Evolutionary conservation across 2,888 invertebrate genomes (phyloP), one percentile per base, ranked within the genome.

Genomic region (Elgonia sp.): DNA sequence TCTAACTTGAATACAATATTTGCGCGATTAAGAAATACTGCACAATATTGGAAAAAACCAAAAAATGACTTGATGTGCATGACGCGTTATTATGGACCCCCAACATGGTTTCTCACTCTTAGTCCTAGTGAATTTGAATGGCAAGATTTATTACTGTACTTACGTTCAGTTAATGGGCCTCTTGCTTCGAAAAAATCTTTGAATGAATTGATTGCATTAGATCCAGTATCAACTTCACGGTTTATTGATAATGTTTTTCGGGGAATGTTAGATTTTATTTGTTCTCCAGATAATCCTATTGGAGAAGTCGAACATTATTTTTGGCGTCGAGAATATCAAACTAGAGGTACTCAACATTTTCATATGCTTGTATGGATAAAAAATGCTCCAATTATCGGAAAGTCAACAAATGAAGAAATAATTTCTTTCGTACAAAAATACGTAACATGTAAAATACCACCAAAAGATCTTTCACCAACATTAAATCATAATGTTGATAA

Each of bases 1-100:
- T 75, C 62, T 14, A 79, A 91, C 70, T 63, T 89, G 21, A 89
- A 40, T 16, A 88, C 90, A 29, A 86, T 90, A 57, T 90, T 90
- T 76, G 37, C 88, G 3, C 83, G 84, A 29, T 29, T 29, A 29
- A 29, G 29, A 29, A 29, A 29, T 29, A 29, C 29, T 29, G 29
- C 29, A 29, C 29, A 29, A 29, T 29, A 29, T 29, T 29, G 29
- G 29, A 29, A 29, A 29, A 29, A 29, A 29, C 29, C 29, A 3
- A 29, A 29, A 29, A 29, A 29, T 29, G 5, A 29, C 29, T 29
- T 29, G 29, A 29, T 29, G 29, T 29, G 29, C 29, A 29, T 29
- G 29, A 29, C 29, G 29, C 29, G 29, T 29, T 29, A 29, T 29
- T 29, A 29, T 29, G 29, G 29, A 29, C 29, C 29, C 29, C 29